Evolutionary conservation across 2,888 invertebrate species (phyloP).

Genomic region (Disparrhopalites patrizii): DNA sequence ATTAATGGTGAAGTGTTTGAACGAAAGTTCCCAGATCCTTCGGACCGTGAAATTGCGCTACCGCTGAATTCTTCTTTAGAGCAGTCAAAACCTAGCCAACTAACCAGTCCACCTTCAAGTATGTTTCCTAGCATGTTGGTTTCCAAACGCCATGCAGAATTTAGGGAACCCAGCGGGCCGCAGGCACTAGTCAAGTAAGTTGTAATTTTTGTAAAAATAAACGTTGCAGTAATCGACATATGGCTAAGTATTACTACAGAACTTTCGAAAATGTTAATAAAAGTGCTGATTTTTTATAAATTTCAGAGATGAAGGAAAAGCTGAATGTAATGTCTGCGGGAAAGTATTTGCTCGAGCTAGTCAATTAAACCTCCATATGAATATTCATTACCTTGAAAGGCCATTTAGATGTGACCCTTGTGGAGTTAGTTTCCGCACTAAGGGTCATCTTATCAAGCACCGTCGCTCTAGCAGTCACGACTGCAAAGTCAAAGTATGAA

Average conservation of each 20-base stretch:
- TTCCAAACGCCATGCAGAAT: conserved; percentile 46
- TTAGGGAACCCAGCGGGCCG: conserved; percentile 46
- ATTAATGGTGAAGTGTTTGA: neutral
- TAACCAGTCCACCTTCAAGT: neutral
- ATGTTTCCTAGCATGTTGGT: conserved; percentile 24
- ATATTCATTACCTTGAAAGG: conserved; percentile 91
- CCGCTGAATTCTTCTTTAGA: conserved; percentile 3
- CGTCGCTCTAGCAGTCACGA: conserved; percentile 87
- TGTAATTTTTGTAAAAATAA: neutral
- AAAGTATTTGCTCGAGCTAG: conserved; percentile 89
- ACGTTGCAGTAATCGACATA: neutral
- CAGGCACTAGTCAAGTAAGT: conserved; percentile 45
- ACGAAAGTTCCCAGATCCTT: neutral
- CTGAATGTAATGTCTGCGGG: conserved; percentile 79
- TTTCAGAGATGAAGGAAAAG: conserved; percentile 66
- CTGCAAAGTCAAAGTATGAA: conserved; percentile 65
- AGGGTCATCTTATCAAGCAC: conserved; percentile 90
- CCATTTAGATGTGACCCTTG: conserved; percentile 89
- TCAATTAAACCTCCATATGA: conserved; percentile 84
- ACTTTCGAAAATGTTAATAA: neutral
- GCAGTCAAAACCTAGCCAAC: neutral
- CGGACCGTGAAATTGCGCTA: neutral
- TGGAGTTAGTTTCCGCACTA: conserved; percentile 81
- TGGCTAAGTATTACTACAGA: neutral
- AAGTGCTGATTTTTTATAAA: conserved; percentile 1